Conservation (phyloP, 2,888 invertebrate species). For the Stenoptilia bipunctidactyla region DNA sequence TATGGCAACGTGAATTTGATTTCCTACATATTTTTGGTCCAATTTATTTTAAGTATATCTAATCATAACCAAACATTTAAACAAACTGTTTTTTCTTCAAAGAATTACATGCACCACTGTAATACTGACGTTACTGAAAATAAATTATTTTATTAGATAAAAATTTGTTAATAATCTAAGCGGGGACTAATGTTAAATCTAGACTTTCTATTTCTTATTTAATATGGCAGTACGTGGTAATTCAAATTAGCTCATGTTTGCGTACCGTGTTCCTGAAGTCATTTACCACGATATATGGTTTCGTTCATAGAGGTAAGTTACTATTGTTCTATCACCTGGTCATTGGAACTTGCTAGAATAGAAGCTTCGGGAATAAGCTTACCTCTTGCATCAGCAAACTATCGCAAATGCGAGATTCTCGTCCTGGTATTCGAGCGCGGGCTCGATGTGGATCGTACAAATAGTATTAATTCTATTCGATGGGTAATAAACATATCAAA, state of each 20-base stretch:
- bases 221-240: conserved; percentile 66
- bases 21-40: conserved; percentile 64
- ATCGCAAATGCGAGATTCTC: no score
- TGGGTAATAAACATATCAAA: conserved; percentile 41
- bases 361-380: no score
- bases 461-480: conserved; percentile 50
- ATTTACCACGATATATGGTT: no score
- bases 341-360: no score
- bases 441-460: no score
- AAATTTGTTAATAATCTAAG: conserved; percentile 52
- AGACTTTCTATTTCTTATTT: conserved; percentile 40
- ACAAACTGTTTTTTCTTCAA: conserved; percentile 30
- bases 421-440: no score
- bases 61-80: conserved; percentile 39
- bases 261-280: no score
- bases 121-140: conserved; percentile 62
- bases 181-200: conserved; percentile 54
- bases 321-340: no score
- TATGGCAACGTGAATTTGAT: conserved; percentile 68
- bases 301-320: no score
- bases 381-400: conserved; percentile 23
- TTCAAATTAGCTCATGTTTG: neutral
- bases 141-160: conserved; percentile 30
- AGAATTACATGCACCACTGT: conserved; percentile 64
- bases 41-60: conserved; percentile 44